These are phyloP conservation scores for Megalopta genalis DNA, from an alignment of 1,140 invertebrate species.

Conservation along the genomic window DNA sequence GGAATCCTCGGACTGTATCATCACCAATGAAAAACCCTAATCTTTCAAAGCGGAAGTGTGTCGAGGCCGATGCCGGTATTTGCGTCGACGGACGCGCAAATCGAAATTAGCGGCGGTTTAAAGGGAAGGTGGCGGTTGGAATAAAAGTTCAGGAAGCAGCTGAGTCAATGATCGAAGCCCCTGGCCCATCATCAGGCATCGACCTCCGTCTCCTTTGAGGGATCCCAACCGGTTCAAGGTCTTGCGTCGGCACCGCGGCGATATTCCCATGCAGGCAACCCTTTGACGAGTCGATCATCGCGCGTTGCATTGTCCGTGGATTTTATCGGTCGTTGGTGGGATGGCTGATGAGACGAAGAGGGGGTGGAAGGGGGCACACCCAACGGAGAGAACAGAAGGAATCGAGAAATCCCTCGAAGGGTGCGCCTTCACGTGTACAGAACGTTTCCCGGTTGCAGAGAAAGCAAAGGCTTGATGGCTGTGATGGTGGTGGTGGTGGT, in stretches of 20 bases:
- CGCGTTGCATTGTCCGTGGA: slow-evolving; percentile 54
- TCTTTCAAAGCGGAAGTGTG: no score
- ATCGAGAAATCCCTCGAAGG: slow-evolving; percentile 52
- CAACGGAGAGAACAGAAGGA: slow-evolving; percentile 52
- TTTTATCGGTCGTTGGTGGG: slow-evolving; percentile 48
- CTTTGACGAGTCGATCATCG: slow-evolving; percentile 60
- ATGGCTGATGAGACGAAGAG: neutral
- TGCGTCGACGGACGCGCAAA: no score
- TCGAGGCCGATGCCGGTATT: no score
- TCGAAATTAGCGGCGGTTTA: neutral
- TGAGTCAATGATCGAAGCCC: slow-evolving; percentile 29
- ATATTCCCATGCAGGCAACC: slow-evolving; percentile 61
- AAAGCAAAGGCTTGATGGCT: slow-evolving; percentile 40
- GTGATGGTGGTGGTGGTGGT: no score
- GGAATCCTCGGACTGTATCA: no score
- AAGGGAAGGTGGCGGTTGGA: neutral
- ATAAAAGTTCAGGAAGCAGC: slow-evolving; percentile 37
- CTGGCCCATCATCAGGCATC: slow-evolving; percentile 11
- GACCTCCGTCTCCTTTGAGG: slow-evolving; percentile 35
- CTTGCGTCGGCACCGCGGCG: slow-evolving; percentile 10
- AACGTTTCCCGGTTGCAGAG: slow-evolving; percentile 55
- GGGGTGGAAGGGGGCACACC: neutral
- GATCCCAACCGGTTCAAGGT: slow-evolving; percentile 40
- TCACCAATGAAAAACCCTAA: no score
- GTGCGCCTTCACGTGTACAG: slow-evolving; percentile 43